Base-by-base conservation (phyloP, 2,113 vertebrate species). In the Oxyruncus cristatus region DNA sequence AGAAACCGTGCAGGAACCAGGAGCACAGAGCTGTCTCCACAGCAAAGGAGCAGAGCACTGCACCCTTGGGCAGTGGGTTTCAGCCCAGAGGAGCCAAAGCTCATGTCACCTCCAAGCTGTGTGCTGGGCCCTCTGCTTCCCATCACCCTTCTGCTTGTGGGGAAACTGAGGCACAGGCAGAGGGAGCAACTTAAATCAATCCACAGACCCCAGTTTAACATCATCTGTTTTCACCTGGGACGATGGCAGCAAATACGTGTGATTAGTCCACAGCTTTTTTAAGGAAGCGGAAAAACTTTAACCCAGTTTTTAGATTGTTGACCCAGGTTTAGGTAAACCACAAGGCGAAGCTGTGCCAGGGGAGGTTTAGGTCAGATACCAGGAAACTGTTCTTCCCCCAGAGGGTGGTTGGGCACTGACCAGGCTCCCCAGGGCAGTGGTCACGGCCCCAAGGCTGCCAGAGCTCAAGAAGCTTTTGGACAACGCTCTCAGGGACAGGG, bases 131-230 rank as follows among this genome's bases (percentile, higher is more conserved):
- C 42, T 67, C 70, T 41, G 56, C 53, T 67, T 71, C 66, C 74
- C 53, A 27, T 11, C 11, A 0, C 24, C 35, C 16, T 42, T 24
- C 86, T 70, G 9, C 47, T 12, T 16, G 24, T 19, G 42, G 41
- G 80, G 61, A 95, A 96, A 94, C 61, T 49, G 73, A 95, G 93
- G 76, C 58, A 93, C 5, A 0, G 78, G 46, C 66, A 90, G 41
- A 47, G 20, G 7, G 12, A 86, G 15, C 30, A 24, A 46, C 24
- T 28, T 20, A n/a, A n/a, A n/a, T n/a, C n/a, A n/a, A 67, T 55
- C 22, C 56, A 22, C 46, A 28, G 67, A 24, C 4, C 30, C 21
- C 44, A 50, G 3, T 9, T 91, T 11, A 65, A 65, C 21, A 23
- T 2, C 12, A 30, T 15, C 39, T 52, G 14, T 27, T 32, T 79